phyloP scores from a whole-genome alignment of 2,888 invertebrate genomes.

The Nomada flava region DNA sequence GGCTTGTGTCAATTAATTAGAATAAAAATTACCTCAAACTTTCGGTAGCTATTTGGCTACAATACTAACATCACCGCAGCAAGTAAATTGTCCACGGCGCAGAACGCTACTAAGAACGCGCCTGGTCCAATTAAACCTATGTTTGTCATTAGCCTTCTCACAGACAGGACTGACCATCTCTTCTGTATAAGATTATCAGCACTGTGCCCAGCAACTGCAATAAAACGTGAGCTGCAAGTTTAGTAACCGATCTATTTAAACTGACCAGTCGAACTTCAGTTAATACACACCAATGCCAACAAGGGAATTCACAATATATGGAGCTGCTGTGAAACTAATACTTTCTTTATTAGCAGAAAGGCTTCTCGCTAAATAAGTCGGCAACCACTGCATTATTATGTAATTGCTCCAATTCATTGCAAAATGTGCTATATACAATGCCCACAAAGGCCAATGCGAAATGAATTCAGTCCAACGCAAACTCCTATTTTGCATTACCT shows the following conservation, averaged over 20 bases:
- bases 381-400: slow-evolving; percentile 92
- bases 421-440: slow-evolving; percentile 91
- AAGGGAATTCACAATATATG: slow-evolving; percentile 90
- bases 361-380: slow-evolving; percentile 88
- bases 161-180: slow-evolving; percentile 89
- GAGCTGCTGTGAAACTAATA: slow-evolving; percentile 90
- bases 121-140: slow-evolving; percentile 90
- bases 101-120: slow-evolving; percentile 89
- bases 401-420: slow-evolving; percentile 93
- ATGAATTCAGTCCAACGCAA: slow-evolving; percentile 89
- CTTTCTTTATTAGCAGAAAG: slow-evolving; percentile 89
- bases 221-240: slow-evolving; percentile 29
- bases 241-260: neutral
- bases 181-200: slow-evolving; percentile 88
- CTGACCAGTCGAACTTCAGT: neutral
- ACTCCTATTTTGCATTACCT: slow-evolving; percentile 86
- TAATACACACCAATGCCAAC: slow-evolving; percentile 87
- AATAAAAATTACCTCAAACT: neutral
- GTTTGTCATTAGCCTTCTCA: slow-evolving; percentile 89
- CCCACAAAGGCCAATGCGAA: slow-evolving; percentile 89
- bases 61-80: slow-evolving; percentile 88
- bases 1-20: neutral
- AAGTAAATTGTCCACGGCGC: slow-evolving; percentile 88
- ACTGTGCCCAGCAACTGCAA: slow-evolving; percentile 88
- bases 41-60: neutral